A percentile compares a stretch with the other conserved stretches of the same genome.
phyloP scores from a whole-genome alignment of 2,113 vertebrate species.

The Uria lomvia region DNA sequence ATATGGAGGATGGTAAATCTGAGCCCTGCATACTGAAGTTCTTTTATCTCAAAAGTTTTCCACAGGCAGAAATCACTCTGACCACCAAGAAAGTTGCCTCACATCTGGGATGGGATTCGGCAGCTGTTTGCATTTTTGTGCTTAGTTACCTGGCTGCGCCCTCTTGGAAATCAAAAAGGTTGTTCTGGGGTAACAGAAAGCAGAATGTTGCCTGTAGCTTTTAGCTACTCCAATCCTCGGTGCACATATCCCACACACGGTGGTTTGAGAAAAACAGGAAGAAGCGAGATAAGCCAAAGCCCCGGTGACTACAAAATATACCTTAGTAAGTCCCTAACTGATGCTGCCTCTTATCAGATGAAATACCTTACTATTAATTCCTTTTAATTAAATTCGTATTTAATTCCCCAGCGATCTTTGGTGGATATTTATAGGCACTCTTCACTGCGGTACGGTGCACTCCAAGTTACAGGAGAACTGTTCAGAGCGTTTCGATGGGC shows the following conservation, averaged over 20 bases:
- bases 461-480: neutral
- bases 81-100: slow-evolving; percentile 37
- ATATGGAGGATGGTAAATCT: neutral
- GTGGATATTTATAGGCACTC: neutral
- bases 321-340: slow-evolving; percentile 48
- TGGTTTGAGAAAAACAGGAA: slow-evolving; percentile 58
- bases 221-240: neutral
- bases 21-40: neutral
- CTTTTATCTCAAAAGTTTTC: slow-evolving; percentile 32
- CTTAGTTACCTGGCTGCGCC: slow-evolving; percentile 33
- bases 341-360: slow-evolving; percentile 59
- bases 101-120: slow-evolving; percentile 24
- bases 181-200: slow-evolving; percentile 7
- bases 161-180: slow-evolving; percentile 20
- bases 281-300: slow-evolving; percentile 55
- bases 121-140: slow-evolving; percentile 31
- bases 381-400: slow-evolving; percentile 60
- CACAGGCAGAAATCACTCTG: slow-evolving; percentile 24
- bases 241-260: slow-evolving; percentile 22
- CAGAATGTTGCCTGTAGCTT: slow-evolving; percentile 50
- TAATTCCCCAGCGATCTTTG: slow-evolving; percentile 14
- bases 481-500: neutral
- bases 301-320: slow-evolving; percentile 34
- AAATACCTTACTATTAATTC: slow-evolving; percentile 55
- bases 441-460: neutral